Base-by-base conservation (phyloP, 2,888 invertebrate genomes). In the Drosophila kokeensis region DNA sequence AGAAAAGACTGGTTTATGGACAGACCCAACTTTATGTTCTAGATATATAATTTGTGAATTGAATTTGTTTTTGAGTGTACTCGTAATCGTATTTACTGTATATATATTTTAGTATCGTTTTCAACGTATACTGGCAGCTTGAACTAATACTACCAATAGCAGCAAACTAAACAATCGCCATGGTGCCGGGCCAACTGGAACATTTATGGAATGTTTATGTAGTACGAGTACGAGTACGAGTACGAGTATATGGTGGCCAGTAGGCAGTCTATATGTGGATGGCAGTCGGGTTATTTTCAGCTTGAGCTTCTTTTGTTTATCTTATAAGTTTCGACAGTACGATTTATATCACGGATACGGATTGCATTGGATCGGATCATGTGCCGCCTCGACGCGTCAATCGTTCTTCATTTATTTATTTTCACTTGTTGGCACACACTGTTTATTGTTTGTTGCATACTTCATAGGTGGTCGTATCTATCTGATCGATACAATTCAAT, bases 361-460 rank as follows among this genome's bases (percentile, higher is more conserved):
- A 65, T 74, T 73, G 67, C 40, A 34, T 65, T n/a, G n/a, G 54
- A 24, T 27, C 54, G 27, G 36, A 49, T 27, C 60, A 63, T 65
- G 40, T 62, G 18, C 55, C 32, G 32, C n/a, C 36, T 45, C 49
- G 45, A 45, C 21, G 34, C 55, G 34, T 36, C 65, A 50, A 48
- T 55, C 32, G 38, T 15, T 38, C 36, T 15, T 32, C 55, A 40
- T 21, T 42, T 89, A 85, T 89, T 85, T 85, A 87, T 85, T 85
- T 89, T 67, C 69, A 75, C 68, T 59, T 85, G 87, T 89, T 83
- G 59, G 53, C 60, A 38, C 67, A 70, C 59, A 89, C 21, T 45
- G 87, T 89, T 85, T 89, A 89, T 85, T 24, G 36, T 24, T 36
- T 55, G 85, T 89, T 89, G 88, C 88, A 85, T 85, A 87, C 88